A percentile compares a stretch with the other conserved stretches of the same genome.
Evolutionary conservation across 2,113 vertebrate genomes (phyloP).

Genomic region (Hippolais icterina): DNA sequence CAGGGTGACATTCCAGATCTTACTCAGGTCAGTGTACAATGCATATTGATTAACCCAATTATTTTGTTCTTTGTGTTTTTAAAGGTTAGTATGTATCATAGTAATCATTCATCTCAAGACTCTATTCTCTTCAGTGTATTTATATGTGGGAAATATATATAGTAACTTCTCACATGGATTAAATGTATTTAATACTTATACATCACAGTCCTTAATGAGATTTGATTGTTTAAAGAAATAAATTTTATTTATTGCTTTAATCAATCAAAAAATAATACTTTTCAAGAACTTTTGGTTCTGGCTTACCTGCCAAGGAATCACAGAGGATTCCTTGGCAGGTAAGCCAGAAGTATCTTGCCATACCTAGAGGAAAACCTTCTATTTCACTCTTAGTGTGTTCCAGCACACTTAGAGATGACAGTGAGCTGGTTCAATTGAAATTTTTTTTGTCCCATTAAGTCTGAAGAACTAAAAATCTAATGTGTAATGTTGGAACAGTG

Average conservation of each 20-base stretch:
- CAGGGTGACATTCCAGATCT: slow-evolving; percentile 91
- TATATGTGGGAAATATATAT: background rate
- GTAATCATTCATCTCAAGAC: background rate
- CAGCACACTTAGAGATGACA: background rate
- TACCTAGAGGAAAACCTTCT: background rate
- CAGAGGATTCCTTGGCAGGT: background rate
- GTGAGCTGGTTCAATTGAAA: background rate
- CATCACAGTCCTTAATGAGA: background rate
- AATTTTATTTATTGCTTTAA: background rate
- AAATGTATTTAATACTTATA: background rate
- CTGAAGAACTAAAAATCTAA: background rate
- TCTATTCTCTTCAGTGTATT: background rate
- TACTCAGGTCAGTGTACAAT: slow-evolving; percentile 90
- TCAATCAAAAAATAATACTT: background rate
- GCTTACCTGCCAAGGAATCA: no score
- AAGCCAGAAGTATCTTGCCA: background rate
- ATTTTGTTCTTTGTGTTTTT: slow-evolving; percentile 8
- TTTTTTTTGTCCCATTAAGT: background rate
- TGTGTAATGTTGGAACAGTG: background rate
- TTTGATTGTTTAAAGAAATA: background rate
- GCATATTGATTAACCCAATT: slow-evolving; percentile 70
- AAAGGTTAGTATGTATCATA: background rate
- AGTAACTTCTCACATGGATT: background rate
- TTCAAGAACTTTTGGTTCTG: background rate
- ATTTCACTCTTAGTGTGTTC: background rate